Conservation (phyloP, 2,113 vertebrate genomes). For the Salvelinus namaycush region DNA sequence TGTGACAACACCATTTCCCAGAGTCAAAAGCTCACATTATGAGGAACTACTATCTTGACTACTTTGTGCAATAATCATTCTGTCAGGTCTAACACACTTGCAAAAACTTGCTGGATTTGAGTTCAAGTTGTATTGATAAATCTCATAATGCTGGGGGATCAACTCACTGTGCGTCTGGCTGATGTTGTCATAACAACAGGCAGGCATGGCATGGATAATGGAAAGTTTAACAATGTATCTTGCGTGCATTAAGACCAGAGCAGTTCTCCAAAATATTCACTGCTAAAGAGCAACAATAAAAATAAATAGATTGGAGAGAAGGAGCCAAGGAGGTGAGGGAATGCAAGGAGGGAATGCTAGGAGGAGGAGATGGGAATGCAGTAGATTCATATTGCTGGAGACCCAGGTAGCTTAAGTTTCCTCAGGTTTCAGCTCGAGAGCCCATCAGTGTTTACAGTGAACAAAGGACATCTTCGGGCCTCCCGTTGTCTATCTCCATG, state of each 20-base stretch:
- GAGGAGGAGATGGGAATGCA: no score
- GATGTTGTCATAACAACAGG: background rate
- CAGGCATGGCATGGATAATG: background rate
- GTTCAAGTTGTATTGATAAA: background rate
- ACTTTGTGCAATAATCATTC: background rate
- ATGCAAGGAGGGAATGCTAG: no score
- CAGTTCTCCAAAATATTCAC: no score
- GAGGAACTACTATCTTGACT: conserved; percentile 10
- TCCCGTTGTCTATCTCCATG: conserved; percentile 1
- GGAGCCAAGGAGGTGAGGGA: no score
- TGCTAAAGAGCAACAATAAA: no score
- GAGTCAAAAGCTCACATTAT: background rate
- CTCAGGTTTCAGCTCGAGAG: background rate
- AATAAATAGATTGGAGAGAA: background rate
- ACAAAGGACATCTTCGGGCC: background rate
- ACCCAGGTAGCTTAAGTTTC: background rate
- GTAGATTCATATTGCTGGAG: conserved; percentile 2
- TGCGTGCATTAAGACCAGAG: no score
- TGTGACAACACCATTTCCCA: conserved; percentile 12
- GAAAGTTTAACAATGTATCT: no score
- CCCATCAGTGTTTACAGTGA: background rate
- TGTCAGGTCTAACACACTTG: conserved; percentile 19
- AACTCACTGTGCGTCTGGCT: background rate
- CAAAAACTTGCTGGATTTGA: background rate
- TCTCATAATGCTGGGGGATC: background rate